Evolutionary conservation across 2,888 invertebrate species (phyloP), one percentile per base, ranked within the genome.

Genomic region (Tenthredo notha): DNA sequence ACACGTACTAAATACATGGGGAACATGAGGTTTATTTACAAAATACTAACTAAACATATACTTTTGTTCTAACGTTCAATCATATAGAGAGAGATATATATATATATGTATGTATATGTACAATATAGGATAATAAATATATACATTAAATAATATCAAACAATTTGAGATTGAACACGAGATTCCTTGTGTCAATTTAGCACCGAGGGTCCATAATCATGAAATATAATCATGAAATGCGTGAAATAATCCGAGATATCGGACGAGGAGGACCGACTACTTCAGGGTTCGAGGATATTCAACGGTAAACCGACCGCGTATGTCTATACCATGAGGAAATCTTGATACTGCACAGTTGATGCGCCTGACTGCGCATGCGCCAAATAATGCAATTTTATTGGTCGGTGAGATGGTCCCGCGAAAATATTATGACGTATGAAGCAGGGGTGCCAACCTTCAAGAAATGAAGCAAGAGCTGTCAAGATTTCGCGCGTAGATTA

Each of bases 141-240:
- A 74, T 25, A 74, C 43, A 77, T 29, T 33, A 33, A 77, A 77
- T 54, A 77, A 77, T 77, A 77, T 77, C 77, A 77, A 77, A 77
- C 1, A 77, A 25, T 77, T 54, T 29, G 50, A 54, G 47, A 54
- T 77, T 54, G 77, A 77, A 18, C 50, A 33, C 54, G 54, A 18
- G 54, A 77, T 54, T 33, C 29, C 77, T 25, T 5, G 77, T 77
- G 9, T 54, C 77, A 77, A 77, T 33, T 54, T 77, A 50, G 77
- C 77, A 77, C 77, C 77, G 33, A 33, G 50, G 50, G 77, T 10
- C 33, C 67, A 18, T 50, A 33, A 77, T 33, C 10, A 77, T 77
- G 37, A 77, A n/a, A 54, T 54, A 33, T 33, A 54, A 54, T 77
- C 33, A 29, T 77, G 9, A 50, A 77, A 54, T 54, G 29, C 47